Percentiles rank a stretch among this genome's conserved stretches.
Evolutionary conservation across 2,888 invertebrate genomes (phyloP).

Genomic region (Aleiodes leptofemur): DNA sequence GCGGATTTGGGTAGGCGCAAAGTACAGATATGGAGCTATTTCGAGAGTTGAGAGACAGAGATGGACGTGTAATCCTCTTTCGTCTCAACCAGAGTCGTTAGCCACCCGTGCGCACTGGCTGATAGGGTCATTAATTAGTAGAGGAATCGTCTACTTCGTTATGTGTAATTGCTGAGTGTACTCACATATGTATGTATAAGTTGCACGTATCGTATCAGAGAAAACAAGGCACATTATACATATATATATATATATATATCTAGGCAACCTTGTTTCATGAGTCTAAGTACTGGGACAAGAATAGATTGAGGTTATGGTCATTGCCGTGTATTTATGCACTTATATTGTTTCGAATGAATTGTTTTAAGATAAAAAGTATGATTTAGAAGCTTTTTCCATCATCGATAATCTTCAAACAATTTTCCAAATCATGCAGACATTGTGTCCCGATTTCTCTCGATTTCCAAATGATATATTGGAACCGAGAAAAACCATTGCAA

Average conservation of each 20-base stretch:
- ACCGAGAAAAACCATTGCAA: no score
- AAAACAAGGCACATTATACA: conserved; percentile 18
- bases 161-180: conserved; percentile 59
- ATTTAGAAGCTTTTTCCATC: background rate
- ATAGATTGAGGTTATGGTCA: conserved; percentile 44
- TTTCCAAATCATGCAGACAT: background rate
- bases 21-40: background rate
- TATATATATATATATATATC: conserved; percentile 1
- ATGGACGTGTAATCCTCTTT: conserved; percentile 4
- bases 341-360: conserved; percentile 3
- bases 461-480: no score
- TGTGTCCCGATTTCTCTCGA: no score
- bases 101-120: conserved; percentile 49
- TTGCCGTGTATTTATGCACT: conserved; percentile 29
- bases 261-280: conserved; percentile 30
- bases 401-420: no score
- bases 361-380: background rate
- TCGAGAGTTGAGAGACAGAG: background rate
- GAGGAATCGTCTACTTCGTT: conserved; percentile 63
- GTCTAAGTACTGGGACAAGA: conserved; percentile 10
- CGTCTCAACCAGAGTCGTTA: conserved; percentile 32
- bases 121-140: conserved; percentile 63
- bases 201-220: conserved; percentile 17
- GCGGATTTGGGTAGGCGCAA: no score
- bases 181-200: conserved; percentile 36